Evolutionary conservation across 1,140 invertebrate genomes (phyloP).

Genomic region (Drosophila rufa): DNA sequence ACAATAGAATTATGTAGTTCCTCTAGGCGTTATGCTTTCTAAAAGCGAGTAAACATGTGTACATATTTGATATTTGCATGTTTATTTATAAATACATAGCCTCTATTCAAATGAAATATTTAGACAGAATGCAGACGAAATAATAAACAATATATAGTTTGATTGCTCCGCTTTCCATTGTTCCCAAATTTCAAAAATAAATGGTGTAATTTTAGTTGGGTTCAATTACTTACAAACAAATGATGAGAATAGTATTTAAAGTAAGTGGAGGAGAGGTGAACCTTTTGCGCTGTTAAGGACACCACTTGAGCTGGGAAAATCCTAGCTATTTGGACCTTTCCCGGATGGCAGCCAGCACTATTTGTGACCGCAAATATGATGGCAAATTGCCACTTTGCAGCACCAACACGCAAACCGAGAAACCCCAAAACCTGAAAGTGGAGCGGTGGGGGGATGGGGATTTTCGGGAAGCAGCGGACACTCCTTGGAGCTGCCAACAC

Average conservation of each 20-base stretch:
- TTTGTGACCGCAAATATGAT: constrained; percentile 59
- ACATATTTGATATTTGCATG: neutral
- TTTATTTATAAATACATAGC: neutral
- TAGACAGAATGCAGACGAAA: neutral
- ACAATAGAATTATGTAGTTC: neutral
- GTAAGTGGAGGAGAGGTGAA: neutral
- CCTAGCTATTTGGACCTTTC: constrained; percentile 11
- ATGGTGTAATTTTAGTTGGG: neutral
- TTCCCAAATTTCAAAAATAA: neutral
- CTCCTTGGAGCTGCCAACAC: constrained; percentile 42
- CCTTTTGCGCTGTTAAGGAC: neutral
- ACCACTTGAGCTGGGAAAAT: constrained; percentile 6
- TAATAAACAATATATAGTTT: neutral
- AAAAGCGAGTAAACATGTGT: neutral
- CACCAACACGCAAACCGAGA: constrained; percentile 29
- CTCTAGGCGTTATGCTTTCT: neutral
- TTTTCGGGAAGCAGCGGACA: neutral
- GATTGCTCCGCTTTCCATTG: neutral
- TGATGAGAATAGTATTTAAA: constrained; percentile 12
- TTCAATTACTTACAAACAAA: neutral
- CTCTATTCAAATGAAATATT: neutral
- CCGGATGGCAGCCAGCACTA: constrained; percentile 10
- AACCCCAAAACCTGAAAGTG: constrained; percentile 21
- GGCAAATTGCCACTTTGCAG: constrained; percentile 69
- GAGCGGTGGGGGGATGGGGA: neutral